Evolutionary conservation across 23 tunicate species (phyloP).

Genomic region (Styela clava): DNA sequence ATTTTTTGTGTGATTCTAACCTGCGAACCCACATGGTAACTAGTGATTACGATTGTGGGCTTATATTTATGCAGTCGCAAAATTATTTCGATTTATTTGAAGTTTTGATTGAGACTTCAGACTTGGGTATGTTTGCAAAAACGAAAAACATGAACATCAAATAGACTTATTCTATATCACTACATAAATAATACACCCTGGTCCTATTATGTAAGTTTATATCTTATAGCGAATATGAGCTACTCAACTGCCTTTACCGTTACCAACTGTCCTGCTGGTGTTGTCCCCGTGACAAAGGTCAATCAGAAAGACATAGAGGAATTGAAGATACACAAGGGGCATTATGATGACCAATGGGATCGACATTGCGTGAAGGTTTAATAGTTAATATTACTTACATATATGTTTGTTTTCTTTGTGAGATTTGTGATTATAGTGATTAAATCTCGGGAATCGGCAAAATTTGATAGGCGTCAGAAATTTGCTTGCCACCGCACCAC

Average conservation of each 20-base stretch:
- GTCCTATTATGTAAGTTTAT: not conserved
- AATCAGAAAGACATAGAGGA: constrained; percentile 14
- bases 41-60: not conserved
- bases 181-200: not conserved
- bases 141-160: not conserved
- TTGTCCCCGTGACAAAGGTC: constrained; percentile 19
- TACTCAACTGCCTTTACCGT: constrained; percentile 24
- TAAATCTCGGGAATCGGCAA: no score
- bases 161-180: not conserved
- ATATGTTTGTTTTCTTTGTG: not conserved
- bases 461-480: no score
- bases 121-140: no score
- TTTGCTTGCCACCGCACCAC: not conserved
- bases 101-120: no score
- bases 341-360: constrained; percentile 30
- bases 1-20: no score
- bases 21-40: not conserved
- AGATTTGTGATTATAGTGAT: no score
- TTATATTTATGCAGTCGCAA: no score
- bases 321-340: constrained; percentile 23
- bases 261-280: constrained; percentile 27
- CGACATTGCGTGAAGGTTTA: constrained; percentile 4
- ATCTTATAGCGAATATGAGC: constrained; percentile 1
- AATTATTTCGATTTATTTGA: no score
- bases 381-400: not conserved